These are phyloP conservation scores for Mya arenaria DNA, from an alignment of 1,140 invertebrate genomes.

Conservation along the genomic window DNA sequence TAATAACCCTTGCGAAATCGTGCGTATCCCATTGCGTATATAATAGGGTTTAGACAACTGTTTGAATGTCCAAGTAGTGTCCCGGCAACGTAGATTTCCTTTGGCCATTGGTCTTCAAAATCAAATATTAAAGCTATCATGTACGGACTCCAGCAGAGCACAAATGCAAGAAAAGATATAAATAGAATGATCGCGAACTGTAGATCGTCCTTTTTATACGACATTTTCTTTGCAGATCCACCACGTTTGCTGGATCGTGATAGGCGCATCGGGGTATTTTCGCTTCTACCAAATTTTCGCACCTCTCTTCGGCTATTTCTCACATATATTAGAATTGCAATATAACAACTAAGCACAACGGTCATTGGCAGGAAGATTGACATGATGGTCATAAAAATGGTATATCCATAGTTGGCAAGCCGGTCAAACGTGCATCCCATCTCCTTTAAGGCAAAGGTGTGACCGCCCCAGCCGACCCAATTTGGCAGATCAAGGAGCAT, in stretches of 20 bases:
- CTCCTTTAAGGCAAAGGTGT: slow-evolving; percentile 49
- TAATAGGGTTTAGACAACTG: slow-evolving; percentile 42
- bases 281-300: slow-evolving; percentile 16
- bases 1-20: slow-evolving; percentile 45
- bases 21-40: slow-evolving; percentile 30
- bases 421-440: slow-evolving; percentile 53
- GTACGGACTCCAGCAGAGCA: slow-evolving; percentile 32
- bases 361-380: slow-evolving; percentile 38
- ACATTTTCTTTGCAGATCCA: neutral
- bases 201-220: slow-evolving; percentile 36
- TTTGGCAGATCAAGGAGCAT: slow-evolving; percentile 39
- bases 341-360: slow-evolving; percentile 35
- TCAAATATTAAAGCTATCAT: slow-evolving; percentile 35
- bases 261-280: neutral
- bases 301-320: slow-evolving; percentile 14
- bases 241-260: neutral
- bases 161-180: slow-evolving; percentile 35
- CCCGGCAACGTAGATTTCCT: slow-evolving; percentile 38
- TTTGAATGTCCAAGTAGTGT: slow-evolving; percentile 45
- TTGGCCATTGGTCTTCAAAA: slow-evolving; percentile 39
- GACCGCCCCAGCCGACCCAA: slow-evolving; percentile 49
- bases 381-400: slow-evolving; percentile 33
- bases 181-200: slow-evolving; percentile 46
- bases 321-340: slow-evolving; percentile 28
- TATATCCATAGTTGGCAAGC: slow-evolving; percentile 38